Conservation (phyloP, 2,113 vertebrate genomes). For the Lasiurus borealis region DNA sequence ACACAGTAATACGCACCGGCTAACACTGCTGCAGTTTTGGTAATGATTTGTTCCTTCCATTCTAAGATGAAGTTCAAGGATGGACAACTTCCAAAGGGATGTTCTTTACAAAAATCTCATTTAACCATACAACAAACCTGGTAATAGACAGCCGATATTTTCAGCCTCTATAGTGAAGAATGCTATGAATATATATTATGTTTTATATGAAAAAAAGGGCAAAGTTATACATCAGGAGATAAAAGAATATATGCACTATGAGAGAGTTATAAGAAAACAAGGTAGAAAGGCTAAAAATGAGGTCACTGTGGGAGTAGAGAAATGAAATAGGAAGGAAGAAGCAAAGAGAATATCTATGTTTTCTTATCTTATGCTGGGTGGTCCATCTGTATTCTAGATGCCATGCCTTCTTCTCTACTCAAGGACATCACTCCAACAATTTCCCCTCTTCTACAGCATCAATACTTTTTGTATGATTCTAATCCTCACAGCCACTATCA, state of each 20-base stretch:
- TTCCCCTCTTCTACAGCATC: fast-evolving
- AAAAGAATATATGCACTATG: not conserved
- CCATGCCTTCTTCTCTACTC: fast-evolving
- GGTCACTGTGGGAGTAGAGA: not conserved
- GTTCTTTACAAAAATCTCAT: not conserved
- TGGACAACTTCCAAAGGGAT: not conserved
- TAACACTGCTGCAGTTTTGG: not conserved
- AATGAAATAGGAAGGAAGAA: not conserved
- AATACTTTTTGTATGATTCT: fast-evolving
- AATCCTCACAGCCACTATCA: no score
- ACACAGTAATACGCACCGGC: no score
- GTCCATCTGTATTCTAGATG: fast-evolving
- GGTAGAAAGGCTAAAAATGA: not conserved
- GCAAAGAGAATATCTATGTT: fast-evolving
- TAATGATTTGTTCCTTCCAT: not conserved
- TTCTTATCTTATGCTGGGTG: fast-evolving
- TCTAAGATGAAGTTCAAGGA: not conserved
- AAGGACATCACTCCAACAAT: fast-evolving
- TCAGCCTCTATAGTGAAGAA: no score
- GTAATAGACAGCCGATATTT: not conserved
- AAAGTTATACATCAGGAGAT: not conserved
- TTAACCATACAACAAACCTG: not conserved
- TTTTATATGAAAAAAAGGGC: not conserved
- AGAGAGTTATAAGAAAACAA: not conserved
- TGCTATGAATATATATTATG: not conserved